Conservation (phyloP, 2,888 invertebrate genomes). For the Mechanitis mazaeus region DNA sequence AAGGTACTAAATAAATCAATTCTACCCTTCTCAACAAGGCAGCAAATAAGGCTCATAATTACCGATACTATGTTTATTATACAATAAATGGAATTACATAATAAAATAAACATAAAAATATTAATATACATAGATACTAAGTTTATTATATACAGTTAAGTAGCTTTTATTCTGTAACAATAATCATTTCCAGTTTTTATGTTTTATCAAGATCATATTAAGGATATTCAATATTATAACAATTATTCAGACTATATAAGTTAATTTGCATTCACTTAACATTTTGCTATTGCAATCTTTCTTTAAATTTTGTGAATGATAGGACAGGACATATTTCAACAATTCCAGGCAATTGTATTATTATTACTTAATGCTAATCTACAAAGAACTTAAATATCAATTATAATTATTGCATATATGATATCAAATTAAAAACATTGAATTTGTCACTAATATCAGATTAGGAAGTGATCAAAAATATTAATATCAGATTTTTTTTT, state of each 20-base stretch:
- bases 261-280: constrained; percentile 3
- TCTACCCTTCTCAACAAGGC: neutral
- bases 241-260: neutral
- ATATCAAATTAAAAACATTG: too few relatives aligned
- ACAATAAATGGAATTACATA: constrained; percentile 32
- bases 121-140: neutral
- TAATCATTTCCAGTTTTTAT: too few relatives aligned
- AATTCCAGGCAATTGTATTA: too few relatives aligned
- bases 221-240: too few relatives aligned
- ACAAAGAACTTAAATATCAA: too few relatives aligned
- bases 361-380: too few relatives aligned
- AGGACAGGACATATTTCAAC: too few relatives aligned
- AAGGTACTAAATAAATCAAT: constrained; percentile 19
- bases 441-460: too few relatives aligned
- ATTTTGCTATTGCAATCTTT: neutral
- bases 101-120: neutral
- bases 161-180: neutral
- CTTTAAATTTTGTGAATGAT: neutral
- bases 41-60: neutral
- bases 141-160: neutral
- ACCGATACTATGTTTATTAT: constrained; percentile 33
- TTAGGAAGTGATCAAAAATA: too few relatives aligned
- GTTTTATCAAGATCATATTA: neutral
- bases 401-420: too few relatives aligned
- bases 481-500: too few relatives aligned